Evolutionary conservation across 2,113 vertebrate genomes (phyloP).

Genomic region (Zapus hudsonius): DNA sequence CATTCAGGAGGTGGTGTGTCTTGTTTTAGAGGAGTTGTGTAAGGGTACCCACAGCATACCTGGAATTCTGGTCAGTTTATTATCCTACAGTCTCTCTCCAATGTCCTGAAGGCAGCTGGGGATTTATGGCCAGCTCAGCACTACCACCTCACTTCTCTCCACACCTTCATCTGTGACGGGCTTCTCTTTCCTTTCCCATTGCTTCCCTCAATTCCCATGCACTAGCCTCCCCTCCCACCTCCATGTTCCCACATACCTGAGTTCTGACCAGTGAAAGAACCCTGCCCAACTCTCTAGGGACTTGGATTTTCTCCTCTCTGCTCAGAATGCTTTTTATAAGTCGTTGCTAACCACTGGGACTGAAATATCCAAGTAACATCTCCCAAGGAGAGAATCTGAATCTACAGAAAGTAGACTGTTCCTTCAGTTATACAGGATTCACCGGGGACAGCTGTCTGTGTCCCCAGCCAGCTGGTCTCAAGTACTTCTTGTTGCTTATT

Average conservation of each 20-base stretch:
- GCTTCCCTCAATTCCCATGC: not conserved
- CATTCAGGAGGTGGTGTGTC: not conserved
- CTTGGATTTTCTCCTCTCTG: not conserved
- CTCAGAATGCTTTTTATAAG: slow-evolving; percentile 32
- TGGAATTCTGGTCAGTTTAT: not conserved
- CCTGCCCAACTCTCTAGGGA: not conserved
- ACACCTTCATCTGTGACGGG: not conserved
- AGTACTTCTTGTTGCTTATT: slow-evolving; percentile 64
- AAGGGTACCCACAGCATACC: not conserved
- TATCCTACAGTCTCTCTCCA: not conserved
- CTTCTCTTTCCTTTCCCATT: not conserved
- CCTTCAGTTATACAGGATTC: not conserved
- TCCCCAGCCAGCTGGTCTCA: slow-evolving; percentile 39
- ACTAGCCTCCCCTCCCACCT: not conserved
- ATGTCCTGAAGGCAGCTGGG: not conserved
- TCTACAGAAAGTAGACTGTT: slow-evolving; percentile 30
- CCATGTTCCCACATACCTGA: not conserved
- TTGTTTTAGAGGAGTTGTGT: not conserved
- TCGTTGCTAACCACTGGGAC: not conserved
- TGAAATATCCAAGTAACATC: slow-evolving; percentile 30
- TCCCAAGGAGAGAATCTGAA: not conserved
- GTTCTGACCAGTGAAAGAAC: not conserved
- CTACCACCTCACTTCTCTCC: not conserved
- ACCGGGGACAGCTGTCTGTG: not conserved
- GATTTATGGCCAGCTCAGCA: not conserved